Percentiles rank a stretch among this genome's conserved stretches.
Evolutionary conservation across 2,113 vertebrate genomes (phyloP).

Genomic region (Dipodomys ordii): DNA sequence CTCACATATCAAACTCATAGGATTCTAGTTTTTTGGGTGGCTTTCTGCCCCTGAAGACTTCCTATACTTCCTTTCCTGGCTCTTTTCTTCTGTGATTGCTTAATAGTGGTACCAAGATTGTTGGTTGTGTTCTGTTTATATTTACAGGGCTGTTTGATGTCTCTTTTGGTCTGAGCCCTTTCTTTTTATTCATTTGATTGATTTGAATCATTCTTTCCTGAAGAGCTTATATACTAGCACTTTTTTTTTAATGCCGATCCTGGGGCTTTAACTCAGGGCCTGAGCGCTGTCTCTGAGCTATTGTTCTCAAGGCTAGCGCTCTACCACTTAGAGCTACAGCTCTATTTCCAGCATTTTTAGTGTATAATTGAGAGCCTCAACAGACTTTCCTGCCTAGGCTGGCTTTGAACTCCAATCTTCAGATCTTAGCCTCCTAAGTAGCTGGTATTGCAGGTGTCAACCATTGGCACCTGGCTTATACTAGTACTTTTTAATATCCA

Average conservation of each 20-base stretch:
- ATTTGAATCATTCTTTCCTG: slow-evolving; percentile 22
- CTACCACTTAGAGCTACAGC: too few relatives aligned
- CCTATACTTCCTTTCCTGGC: neutral
- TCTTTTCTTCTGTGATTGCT: neutral
- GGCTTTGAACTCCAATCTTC: too few relatives aligned
- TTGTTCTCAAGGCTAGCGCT: too few relatives aligned
- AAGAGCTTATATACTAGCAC: neutral
- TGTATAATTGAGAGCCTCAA: too few relatives aligned
- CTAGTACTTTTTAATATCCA: neutral
- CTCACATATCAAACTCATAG: neutral
- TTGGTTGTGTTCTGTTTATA: slow-evolving; percentile 21
- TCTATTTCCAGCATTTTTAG: too few relatives aligned
- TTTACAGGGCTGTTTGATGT: neutral
- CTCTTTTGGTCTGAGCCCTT: slow-evolving; percentile 22
- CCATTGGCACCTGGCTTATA: too few relatives aligned
- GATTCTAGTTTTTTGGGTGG: neutral
- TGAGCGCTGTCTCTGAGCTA: too few relatives aligned
- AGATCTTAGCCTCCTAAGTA: too few relatives aligned
- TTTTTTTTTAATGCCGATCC: neutral
- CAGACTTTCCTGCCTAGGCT: too few relatives aligned
- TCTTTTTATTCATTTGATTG: slow-evolving; percentile 48
- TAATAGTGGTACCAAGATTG: neutral
- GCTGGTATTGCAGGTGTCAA: too few relatives aligned
- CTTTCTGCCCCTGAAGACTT: neutral
- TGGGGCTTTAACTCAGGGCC: too few relatives aligned